These are phyloP conservation scores for Camptogramma bilineatum DNA, from an alignment of 2,888 invertebrate species.

Conservation along the genomic window DNA sequence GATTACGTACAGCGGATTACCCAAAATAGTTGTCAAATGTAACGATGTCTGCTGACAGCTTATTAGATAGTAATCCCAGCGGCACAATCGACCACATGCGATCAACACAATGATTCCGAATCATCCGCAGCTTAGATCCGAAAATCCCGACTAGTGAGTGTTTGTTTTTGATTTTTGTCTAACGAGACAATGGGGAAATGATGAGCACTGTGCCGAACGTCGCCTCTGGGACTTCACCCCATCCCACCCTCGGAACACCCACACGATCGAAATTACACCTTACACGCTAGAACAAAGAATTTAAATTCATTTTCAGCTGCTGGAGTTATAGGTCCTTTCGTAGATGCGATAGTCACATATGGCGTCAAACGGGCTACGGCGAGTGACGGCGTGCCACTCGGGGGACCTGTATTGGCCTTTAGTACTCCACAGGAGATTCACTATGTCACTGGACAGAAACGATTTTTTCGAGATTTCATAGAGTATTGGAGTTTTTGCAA, in stretches of 20 bases:
- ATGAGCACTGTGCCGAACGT: slow-evolving; percentile 80
- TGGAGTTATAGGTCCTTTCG: slow-evolving; percentile 61
- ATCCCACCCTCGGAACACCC: slow-evolving; percentile 60
- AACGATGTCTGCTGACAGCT: slow-evolving; percentile 53
- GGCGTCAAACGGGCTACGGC: slow-evolving; percentile 82
- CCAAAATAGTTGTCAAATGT: slow-evolving; percentile 37
- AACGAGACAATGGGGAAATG: slow-evolving; percentile 86
- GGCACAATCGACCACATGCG: slow-evolving; percentile 70
- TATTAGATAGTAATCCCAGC: slow-evolving; percentile 57
- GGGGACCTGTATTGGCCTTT: slow-evolving; percentile 79
- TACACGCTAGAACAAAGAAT: slow-evolving; percentile 55
- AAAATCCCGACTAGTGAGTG: slow-evolving; percentile 78
- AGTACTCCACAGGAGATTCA: slow-evolving; percentile 67
- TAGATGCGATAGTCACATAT: slow-evolving; percentile 68
- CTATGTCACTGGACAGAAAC: slow-evolving; percentile 64
- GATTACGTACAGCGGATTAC: slow-evolving; percentile 23
- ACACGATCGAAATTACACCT: slow-evolving; percentile 60
- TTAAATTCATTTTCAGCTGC: slow-evolving; percentile 53
- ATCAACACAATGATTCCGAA: slow-evolving; percentile 73
- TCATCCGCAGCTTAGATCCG: slow-evolving; percentile 76
- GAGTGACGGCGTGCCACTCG: slow-evolving; percentile 81
- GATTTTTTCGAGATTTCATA: slow-evolving; percentile 64
- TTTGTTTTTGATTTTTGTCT: slow-evolving; percentile 86
- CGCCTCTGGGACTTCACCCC: slow-evolving; percentile 83
- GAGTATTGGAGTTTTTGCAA: slow-evolving; percentile 30